Percentiles rank a stretch among this genome's conserved stretches.
Conservation (phyloP, 2,797 vertebrate genomes). For the Perodicticus potto region DNA sequence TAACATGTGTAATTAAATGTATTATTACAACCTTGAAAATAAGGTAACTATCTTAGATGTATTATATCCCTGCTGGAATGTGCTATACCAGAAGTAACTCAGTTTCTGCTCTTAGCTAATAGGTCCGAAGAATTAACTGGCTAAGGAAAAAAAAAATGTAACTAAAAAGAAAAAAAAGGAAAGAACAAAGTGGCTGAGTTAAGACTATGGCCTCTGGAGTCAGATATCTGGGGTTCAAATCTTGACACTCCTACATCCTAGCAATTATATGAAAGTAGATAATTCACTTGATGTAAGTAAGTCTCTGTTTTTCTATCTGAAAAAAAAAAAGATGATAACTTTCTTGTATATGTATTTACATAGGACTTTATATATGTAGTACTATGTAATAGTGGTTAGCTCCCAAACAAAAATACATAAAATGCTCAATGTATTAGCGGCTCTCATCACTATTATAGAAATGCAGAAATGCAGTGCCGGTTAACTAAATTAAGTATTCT, state of each 20-base stretch:
- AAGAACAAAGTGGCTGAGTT: background rate
- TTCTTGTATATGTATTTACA: background rate
- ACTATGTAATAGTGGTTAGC: background rate
- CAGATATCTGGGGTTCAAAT: constrained; percentile 31
- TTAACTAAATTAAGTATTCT: constrained; percentile 8
- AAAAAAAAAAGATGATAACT: background rate
- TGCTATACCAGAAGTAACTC: background rate
- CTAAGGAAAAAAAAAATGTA: background rate
- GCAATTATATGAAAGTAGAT: background rate
- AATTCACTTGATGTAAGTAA: constrained; percentile 37
- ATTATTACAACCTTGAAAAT: constrained; percentile 32
- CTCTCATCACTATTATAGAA: background rate
- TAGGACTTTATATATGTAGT: background rate
- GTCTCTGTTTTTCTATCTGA: background rate
- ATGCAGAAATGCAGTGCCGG: background rate
- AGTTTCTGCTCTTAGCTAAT: background rate
- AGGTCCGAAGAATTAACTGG: background rate
- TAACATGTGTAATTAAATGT: background rate
- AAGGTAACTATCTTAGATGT: background rate
- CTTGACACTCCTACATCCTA: background rate
- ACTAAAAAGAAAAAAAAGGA: background rate
- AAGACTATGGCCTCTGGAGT: background rate
- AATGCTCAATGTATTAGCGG: background rate
- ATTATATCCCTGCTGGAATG: background rate
- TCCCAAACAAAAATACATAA: background rate